These are phyloP conservation scores for Procambarus virginalis DNA, from an alignment of 1,140 invertebrate species.

Conservation along the genomic window DNA sequence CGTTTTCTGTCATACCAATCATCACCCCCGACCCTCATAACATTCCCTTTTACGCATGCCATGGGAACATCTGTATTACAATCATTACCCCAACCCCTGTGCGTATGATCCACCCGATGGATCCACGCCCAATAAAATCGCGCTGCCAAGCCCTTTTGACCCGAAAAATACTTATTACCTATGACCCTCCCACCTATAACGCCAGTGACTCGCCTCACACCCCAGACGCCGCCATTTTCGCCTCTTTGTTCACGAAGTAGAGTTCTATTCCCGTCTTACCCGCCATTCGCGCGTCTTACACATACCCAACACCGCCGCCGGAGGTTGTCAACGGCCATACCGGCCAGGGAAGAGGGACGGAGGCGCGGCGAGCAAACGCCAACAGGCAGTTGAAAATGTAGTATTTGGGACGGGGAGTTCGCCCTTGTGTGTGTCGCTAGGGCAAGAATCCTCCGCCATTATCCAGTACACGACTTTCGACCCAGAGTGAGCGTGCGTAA, in stretches of 20 bases:
- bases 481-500: constrained; percentile 61
- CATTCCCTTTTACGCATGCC: neutral
- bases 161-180: neutral
- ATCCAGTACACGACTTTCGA: constrained; percentile 68
- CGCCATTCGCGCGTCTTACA: constrained; percentile 17
- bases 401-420: constrained; percentile 57
- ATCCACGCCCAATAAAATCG: neutral
- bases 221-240: constrained; percentile 63
- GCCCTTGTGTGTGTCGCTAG: constrained; percentile 64
- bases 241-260: constrained; percentile 66
- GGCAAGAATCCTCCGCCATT: constrained; percentile 65
- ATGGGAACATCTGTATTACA: neutral
- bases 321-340: constrained; percentile 51
- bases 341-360: constrained; percentile 16
- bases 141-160: neutral
- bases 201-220: constrained; percentile 36
- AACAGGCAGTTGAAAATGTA: constrained; percentile 62
- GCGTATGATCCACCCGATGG: neutral
- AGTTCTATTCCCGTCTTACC: constrained; percentile 51
- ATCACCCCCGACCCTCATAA: neutral
- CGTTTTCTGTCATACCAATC: constrained; percentile 38
- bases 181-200: constrained; percentile 37
- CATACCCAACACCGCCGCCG: constrained; percentile 36
- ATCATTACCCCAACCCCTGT: neutral
- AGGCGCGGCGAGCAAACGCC: constrained; percentile 28